phyloP scores from a whole-genome alignment of 2,888 invertebrate genomes.

The Homarus gammarus region DNA sequence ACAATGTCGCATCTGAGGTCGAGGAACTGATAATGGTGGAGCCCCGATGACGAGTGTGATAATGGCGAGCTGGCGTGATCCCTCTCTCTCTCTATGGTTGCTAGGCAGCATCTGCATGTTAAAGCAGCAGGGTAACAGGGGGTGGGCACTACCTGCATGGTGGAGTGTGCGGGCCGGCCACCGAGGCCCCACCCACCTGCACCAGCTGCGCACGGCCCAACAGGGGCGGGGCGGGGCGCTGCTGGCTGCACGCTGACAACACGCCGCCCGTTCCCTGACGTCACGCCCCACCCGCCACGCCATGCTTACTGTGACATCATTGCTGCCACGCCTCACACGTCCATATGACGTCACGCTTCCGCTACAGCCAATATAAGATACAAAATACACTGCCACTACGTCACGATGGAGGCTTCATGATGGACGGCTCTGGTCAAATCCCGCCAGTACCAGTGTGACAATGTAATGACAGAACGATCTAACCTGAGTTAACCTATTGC shows the following conservation, averaged over 20 bases:
- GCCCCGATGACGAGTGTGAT: no score
- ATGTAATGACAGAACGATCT: no score
- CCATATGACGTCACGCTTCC: neutral
- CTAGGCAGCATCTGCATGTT: slow-evolving; percentile 1
- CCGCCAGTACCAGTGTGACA: no score
- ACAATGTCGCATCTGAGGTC: neutral
- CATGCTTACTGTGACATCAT: slow-evolving; percentile 7
- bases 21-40: neutral
- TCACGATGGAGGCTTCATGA: no score
- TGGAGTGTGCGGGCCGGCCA: neutral
- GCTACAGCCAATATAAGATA: neutral
- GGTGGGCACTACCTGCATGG: neutral
- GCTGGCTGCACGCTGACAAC: neutral
- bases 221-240: slow-evolving; percentile 9
- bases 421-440: no score
- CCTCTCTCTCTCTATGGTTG: neutral
- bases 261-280: neutral
- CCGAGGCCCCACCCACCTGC: neutral
- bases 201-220: slow-evolving; percentile 3
- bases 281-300: neutral
- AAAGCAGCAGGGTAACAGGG: neutral
- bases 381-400: no score
- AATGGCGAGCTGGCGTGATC: neutral
- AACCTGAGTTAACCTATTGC: no score
- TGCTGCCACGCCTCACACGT: neutral